phyloP scores from a whole-genome alignment of 1,140 invertebrate species.

The Drosophila sturtevanti region DNA sequence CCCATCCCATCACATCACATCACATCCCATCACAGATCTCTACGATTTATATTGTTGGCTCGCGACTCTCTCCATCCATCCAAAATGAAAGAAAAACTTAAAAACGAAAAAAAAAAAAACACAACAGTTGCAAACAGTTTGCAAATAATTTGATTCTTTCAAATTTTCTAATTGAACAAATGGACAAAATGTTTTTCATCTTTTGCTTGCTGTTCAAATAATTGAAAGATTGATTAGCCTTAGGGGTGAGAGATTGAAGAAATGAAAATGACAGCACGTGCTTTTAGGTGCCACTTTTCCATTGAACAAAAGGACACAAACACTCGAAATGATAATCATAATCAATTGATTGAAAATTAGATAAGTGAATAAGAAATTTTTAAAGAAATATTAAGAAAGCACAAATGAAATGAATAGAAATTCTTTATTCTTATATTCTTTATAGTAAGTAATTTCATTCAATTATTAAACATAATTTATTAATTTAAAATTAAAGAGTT shows the following conservation, averaged over 20 bases:
- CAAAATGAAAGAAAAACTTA: too few species aligned
- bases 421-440: too few species aligned
- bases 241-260: not conserved
- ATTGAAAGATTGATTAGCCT: slow-evolving; percentile 62
- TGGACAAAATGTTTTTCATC: slow-evolving; percentile 31
- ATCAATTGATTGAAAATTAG: not conserved
- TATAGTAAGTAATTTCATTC: too few species aligned
- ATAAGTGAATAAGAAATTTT: too few species aligned
- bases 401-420: too few species aligned
- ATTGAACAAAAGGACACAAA: not conserved
- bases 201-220: slow-evolving; percentile 36
- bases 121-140: slow-evolving; percentile 52
- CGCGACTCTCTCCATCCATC: not conserved
- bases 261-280: slow-evolving; percentile 26
- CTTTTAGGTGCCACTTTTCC: slow-evolving; percentile 6
- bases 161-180: slow-evolving; percentile 49
- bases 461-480: too few species aligned
- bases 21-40: too few species aligned
- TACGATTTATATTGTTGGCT: slow-evolving; percentile 17
- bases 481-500: too few species aligned
- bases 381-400: too few species aligned
- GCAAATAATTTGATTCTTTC: slow-evolving; percentile 59
- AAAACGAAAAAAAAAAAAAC: too few species aligned
- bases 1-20: too few species aligned
- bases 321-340: too few species aligned